Base-by-base conservation (phyloP, 2,113 vertebrate species). In the Murina feae region DNA sequence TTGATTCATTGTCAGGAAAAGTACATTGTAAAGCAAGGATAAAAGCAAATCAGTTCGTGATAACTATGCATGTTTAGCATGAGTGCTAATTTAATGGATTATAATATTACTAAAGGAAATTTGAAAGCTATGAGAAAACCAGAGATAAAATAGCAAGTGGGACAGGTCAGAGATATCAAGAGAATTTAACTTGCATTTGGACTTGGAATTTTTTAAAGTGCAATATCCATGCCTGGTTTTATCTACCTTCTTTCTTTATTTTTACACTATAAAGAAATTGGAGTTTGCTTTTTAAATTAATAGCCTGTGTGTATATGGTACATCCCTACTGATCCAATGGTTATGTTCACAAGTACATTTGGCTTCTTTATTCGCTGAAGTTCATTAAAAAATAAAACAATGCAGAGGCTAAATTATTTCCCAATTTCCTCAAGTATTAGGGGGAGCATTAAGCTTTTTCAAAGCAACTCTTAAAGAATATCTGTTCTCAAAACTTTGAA, bases 401-500 rank as follows among this genome's bases (percentile, higher is more conserved):
- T 10, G 10, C 2, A 32, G 14, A 86, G 7, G 3, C 51, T 32
- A 83, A 2, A 51, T 30, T 60, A 6, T 16, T 84, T 78, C 76
- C 6, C 5, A 49, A 80, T 72, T 17, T 84, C 60, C 63, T 58
- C 28, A 91, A 63, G 11, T 65, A 72, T 35, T 28, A 60, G 23
- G n/a, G 21, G 6, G 9, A 85, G 11, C 75, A 86, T 88, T 86
- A 71, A 2, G 0, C 14, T 72, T 69, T 89, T 93, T 92, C 2
- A 76, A 0, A 65, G 17, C 2, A 6, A 83, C 10, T 81, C 17
- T 84, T 68, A n/a, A 37, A 37, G 5, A 92, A 75, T 69, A 66
- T 1, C 1, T 39, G 2, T 79, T 85, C 10, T 35, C 20, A 81
- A 78, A 97, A 82, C 0, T 89, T 90, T 76, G 92, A 55, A 93